These are phyloP conservation scores for Galago senegalensis DNA, from an alignment of 2,797 vertebrate species.

Conservation along the genomic window DNA sequence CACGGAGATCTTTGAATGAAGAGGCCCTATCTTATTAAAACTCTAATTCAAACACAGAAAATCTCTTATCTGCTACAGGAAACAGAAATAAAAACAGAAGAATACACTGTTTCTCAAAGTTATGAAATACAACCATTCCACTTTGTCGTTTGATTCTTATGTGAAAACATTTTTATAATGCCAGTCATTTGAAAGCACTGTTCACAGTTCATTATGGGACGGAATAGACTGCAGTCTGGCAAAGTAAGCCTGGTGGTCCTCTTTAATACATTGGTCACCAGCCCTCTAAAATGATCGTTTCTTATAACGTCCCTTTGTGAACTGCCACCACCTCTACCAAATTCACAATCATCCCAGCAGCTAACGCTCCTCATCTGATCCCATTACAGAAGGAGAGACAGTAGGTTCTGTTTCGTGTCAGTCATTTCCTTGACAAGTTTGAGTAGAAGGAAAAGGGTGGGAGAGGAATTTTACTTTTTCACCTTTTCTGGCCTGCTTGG, in stretches of 20 bases:
- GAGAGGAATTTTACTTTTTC: slow-evolving; percentile 37
- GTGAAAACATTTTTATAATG: slow-evolving; percentile 42
- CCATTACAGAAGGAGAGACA: slow-evolving; percentile 49
- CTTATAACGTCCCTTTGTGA: not conserved
- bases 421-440: slow-evolving; percentile 64
- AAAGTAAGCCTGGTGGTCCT: not conserved
- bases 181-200: slow-evolving; percentile 26
- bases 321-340: not conserved
- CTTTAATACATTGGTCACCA: fast-evolving
- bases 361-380: not conserved
- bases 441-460: not conserved
- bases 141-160: slow-evolving; percentile 31
- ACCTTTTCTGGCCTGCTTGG: slow-evolving; percentile 24
- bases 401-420: slow-evolving; percentile 58
- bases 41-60: not conserved
- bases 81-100: slow-evolving; percentile 54
- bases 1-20: slow-evolving; percentile 44
- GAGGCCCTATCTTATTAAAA: slow-evolving; percentile 33
- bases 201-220: not conserved
- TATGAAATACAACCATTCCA: not conserved
- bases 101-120: slow-evolving; percentile 49
- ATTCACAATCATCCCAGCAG: not conserved
- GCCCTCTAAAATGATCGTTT: not conserved
- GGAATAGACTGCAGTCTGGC: not conserved
- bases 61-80: slow-evolving; percentile 70